Evolutionary conservation across 2,113 vertebrate genomes (phyloP), one percentile per base, ranked within the genome.

Genomic region (Zapornia atra): DNA sequence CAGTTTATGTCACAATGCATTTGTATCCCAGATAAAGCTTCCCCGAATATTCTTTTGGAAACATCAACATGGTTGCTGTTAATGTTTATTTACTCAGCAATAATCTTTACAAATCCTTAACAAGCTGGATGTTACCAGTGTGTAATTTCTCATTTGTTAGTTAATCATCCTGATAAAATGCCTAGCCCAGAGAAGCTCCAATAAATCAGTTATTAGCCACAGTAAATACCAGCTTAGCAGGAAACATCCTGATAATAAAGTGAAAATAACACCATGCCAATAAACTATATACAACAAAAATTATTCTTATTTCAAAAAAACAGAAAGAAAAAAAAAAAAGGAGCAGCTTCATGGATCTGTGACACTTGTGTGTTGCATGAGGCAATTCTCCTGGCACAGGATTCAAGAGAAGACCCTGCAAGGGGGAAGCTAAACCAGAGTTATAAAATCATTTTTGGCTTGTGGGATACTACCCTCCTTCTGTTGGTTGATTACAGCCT

Each of bases 91-190:
- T 90, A 92, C 71, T 50, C 68, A 87, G 63, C 3, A 83, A 75
- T 51, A 78, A 92, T 82, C 26, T 94, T 85, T 71, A 71, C 69
- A 96, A 95, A 88, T 94, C 60, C 90, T 90, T 96, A 83, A 92
- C 72, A 93, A 89, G 66, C 36, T 89, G 25, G 17, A 72, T 65
- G 76, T 94, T 95, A 91, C 38, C 59, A 85, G 42, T 93, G 66
- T 95, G 85, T 73, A 93, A 96, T 96, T 96, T 90, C 70, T 93
- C 86, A 87, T 90, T 96, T 94, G 84, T 78, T 94, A 94, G 76
- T 92, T 97, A 94, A 92, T 97, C 79, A 95, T 84, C 54, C 63
- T 86, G 82, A 92, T 88, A 94, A 94, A 96, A 91, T 70, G 69
- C 33, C 68, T 94, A 91, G 53, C 63, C 70, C 73, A 63, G 36